Conservation (phyloP, 1,140 invertebrate species). For the Heliconius himera region DNA sequence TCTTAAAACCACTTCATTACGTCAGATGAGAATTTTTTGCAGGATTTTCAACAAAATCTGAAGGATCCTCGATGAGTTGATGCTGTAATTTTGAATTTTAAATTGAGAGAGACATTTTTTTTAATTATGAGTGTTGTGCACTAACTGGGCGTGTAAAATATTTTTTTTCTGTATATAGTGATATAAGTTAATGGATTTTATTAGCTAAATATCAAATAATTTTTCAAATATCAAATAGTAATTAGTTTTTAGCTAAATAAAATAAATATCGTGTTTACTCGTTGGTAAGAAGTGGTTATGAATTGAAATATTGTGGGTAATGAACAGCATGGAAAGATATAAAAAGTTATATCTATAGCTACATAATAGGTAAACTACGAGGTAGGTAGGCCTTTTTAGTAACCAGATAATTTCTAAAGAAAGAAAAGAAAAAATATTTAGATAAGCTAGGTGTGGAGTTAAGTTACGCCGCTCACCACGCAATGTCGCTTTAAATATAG, state of each 20-base stretch:
- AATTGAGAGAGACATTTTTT: conserved; percentile 17
- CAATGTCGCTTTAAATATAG: too few species aligned
- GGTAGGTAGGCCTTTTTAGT: too few species aligned
- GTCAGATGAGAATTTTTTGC: conserved; percentile 18
- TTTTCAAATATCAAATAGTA: too few species aligned
- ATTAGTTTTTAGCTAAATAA: too few species aligned
- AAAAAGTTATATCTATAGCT: too few species aligned
- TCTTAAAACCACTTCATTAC: conserved; percentile 30
- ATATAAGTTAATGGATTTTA: neutral
- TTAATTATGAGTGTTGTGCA: neutral
- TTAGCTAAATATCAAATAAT: too few species aligned
- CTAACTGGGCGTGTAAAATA: neutral
- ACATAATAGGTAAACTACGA: too few species aligned
- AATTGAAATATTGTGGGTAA: too few species aligned
- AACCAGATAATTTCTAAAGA: neutral
- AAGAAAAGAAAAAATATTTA: neutral
- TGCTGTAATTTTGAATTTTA: conserved; percentile 21
- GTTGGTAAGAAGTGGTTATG: too few species aligned
- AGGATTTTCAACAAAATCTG: conserved; percentile 22
- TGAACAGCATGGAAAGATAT: too few species aligned
- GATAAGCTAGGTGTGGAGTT: neutral
- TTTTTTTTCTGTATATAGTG: neutral
- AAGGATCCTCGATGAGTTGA: conserved; percentile 17
- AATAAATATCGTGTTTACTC: neutral
- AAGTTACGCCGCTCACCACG: too few species aligned